Conservation (phyloP, 2,888 invertebrate species). For the Eristalinus sepulchralis region DNA sequence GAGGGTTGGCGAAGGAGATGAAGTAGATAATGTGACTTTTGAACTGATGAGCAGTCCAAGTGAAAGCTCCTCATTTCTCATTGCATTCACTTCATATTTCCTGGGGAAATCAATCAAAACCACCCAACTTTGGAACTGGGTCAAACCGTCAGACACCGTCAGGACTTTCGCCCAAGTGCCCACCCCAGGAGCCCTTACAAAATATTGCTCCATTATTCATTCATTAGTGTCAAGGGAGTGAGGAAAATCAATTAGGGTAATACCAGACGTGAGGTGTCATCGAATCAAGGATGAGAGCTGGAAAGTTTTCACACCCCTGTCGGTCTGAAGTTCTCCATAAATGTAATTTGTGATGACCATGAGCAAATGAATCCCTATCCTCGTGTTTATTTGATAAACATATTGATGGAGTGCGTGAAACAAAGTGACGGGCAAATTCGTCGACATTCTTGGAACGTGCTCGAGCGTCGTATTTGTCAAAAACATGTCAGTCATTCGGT, state of each 20-base stretch:
- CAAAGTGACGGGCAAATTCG: neutral
- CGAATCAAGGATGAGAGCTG: neutral
- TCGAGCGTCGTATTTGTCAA: conserved; percentile 7
- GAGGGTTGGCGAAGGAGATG: neutral
- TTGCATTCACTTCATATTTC: conserved; percentile 36
- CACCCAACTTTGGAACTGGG: conserved; percentile 46
- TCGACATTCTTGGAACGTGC: neutral
- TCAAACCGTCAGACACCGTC: conserved; percentile 26
- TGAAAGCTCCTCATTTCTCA: conserved; percentile 18
- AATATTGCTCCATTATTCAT: conserved; percentile 36
- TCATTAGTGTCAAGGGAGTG: conserved; percentile 22
- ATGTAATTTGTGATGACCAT: neutral
- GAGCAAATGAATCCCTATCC: neutral
- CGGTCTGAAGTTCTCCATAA: too few species aligned
- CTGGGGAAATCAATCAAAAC: conserved; percentile 70
- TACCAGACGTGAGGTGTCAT: conserved; percentile 11
- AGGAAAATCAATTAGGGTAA: conserved; percentile 2
- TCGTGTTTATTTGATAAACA: neutral
- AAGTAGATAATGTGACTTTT: neutral
- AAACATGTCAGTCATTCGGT: conserved; percentile 34
- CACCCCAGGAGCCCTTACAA: neutral
- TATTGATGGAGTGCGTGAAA: neutral
- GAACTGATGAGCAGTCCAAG: neutral
- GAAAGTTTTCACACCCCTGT: neutral
- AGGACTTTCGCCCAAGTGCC: neutral